Evolutionary conservation across 1,140 invertebrate genomes (phyloP).

Genomic region (Listronotus oregonensis): DNA sequence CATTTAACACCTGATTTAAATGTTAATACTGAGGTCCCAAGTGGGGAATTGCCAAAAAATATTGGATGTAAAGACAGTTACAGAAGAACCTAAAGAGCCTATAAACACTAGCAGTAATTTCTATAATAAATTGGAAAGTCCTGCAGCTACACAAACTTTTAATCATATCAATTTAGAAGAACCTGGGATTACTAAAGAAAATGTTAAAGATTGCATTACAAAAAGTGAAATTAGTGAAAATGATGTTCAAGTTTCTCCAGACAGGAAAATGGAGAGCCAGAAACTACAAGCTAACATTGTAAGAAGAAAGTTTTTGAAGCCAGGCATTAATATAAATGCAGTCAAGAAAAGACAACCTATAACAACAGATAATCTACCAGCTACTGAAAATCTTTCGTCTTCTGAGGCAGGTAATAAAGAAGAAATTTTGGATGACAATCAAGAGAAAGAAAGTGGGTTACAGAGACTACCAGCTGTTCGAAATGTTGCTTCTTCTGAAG

Average conservation of each 20-base stretch:
- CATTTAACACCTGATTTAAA: not conserved
- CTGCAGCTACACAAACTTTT: not conserved
- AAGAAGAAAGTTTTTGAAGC: slow-evolving; percentile 22
- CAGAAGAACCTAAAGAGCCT: not conserved
- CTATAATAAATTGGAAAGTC: not conserved
- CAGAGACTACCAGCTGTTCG: not conserved
- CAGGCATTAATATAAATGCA: slow-evolving; percentile 20
- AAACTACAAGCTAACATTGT: not conserved
- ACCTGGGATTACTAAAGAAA: not conserved
- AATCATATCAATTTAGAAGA: not conserved
- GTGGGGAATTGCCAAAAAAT: too few relatives aligned
- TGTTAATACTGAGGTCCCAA: not conserved
- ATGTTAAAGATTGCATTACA: not conserved
- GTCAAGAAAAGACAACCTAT: slow-evolving; percentile 10
- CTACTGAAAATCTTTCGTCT: not conserved
- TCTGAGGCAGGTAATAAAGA: not conserved
- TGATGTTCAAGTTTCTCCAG: too few relatives aligned
- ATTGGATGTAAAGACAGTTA: too few relatives aligned
- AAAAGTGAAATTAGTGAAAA: not conserved
- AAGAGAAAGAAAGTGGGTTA: not conserved
- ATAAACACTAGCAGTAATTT: not conserved
- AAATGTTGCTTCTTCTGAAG: too few relatives aligned
- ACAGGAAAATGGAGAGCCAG: not conserved
- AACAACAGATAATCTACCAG: not conserved
- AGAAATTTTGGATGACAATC: not conserved